These are phyloP conservation scores for Denticeps clupeoides DNA, from an alignment of 2,797 vertebrate species.

Conservation along the genomic window DNA sequence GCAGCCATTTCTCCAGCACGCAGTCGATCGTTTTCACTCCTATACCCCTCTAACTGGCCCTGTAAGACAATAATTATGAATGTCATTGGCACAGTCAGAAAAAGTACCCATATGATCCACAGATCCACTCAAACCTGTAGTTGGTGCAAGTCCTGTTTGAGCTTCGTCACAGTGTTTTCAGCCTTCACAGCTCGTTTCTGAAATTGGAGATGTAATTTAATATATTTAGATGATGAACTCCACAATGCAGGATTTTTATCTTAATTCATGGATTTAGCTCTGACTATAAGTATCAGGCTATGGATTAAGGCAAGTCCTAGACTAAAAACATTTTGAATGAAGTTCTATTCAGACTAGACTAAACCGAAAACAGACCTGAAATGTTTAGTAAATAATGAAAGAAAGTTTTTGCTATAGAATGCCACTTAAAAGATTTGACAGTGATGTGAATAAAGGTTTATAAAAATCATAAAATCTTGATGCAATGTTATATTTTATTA, in stretches of 20 bases:
- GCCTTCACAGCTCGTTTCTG: conserved; percentile 82
- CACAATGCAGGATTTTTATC: not conserved
- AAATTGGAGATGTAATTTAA: not conserved
- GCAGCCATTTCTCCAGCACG: conserved; percentile 52
- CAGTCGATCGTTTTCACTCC: conserved; percentile 55
- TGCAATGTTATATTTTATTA: too few species aligned
- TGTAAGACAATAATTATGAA: conserved; percentile 21
- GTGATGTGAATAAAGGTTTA: not conserved
- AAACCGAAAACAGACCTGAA: too few species aligned
- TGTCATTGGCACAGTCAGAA: not conserved
- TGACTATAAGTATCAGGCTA: too few species aligned
- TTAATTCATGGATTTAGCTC: too few species aligned
- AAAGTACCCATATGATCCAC: too few species aligned
- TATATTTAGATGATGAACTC: not conserved
- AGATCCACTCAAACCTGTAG: conserved; percentile 66
- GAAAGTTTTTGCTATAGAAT: too few species aligned
- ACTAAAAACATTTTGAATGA: too few species aligned
- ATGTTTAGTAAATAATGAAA: too few species aligned
- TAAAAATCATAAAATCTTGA: too few species aligned
- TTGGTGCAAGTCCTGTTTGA: conserved; percentile 65
- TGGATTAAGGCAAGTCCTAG: too few species aligned
- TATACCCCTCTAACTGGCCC: conserved; percentile 54
- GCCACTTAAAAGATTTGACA: not conserved
- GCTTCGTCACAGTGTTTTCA: conserved; percentile 57
- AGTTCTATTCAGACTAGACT: too few species aligned